Evolutionary conservation across 2,113 vertebrate species (phyloP).

Genomic region (Elachura formosa): DNA sequence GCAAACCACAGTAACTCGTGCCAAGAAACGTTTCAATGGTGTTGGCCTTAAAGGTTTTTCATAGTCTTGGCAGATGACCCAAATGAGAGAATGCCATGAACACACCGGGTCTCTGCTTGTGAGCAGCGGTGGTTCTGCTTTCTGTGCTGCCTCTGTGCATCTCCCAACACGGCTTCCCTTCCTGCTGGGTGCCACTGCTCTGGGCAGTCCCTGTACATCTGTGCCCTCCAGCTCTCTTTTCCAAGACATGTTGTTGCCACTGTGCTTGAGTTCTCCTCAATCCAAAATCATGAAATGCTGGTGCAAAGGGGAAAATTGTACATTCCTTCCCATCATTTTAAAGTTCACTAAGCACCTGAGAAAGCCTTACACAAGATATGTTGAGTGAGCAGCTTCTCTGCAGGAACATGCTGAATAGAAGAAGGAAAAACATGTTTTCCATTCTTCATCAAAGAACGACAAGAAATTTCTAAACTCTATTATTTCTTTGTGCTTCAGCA

Average conservation of each 20-base stretch:
- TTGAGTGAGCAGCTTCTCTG: not conserved
- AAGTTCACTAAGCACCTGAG: not conserved
- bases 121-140: not conserved
- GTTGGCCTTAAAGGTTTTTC: conserved; percentile 59
- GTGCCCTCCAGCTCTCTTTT: not conserved
- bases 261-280: not conserved
- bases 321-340: not conserved
- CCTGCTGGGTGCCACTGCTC: rapidly evolving
- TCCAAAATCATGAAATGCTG: not conserved
- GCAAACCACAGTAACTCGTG: conserved; percentile 45
- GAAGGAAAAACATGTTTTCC: not conserved
- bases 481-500: not conserved
- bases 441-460: not conserved
- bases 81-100: not conserved
- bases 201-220: not conserved
- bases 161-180: not conserved
- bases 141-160: not conserved
- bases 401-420: not conserved
- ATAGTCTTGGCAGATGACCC: conserved; percentile 30
- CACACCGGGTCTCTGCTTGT: not conserved
- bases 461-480: not conserved
- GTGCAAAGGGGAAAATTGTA: not conserved
- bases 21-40: conserved; percentile 66
- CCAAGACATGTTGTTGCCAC: rapidly evolving
- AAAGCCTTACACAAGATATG: not conserved